A percentile compares a stretch with the other conserved stretches of the same genome.
Conservation (phyloP, 2,113 vertebrate species). For the Ictalurus furcatus region DNA sequence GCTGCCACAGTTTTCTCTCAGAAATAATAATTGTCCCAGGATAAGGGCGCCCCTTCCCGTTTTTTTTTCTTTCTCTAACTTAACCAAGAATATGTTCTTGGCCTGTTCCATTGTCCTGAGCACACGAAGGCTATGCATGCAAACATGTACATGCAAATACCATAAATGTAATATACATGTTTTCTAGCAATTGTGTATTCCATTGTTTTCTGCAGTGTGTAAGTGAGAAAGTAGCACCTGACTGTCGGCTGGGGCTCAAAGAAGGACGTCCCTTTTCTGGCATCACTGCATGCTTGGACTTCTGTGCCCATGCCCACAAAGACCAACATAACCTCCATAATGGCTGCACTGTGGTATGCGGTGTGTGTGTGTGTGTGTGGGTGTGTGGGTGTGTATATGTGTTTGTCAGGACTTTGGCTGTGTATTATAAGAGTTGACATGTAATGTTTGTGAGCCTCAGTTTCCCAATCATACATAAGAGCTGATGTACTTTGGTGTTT, state of each 20-base stretch:
- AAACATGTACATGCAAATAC: too few relatives aligned
- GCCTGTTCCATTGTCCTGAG: background rate
- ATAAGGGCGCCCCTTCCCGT: background rate
- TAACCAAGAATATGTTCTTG: background rate
- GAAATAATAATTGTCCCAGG: background rate
- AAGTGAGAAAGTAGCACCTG: slow-evolving; percentile 82
- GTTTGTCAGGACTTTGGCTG: background rate
- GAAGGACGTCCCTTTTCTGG: slow-evolving; percentile 95
- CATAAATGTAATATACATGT: background rate
- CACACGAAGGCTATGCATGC: background rate
- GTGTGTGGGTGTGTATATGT: background rate
- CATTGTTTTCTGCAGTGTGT: slow-evolving; percentile 73
- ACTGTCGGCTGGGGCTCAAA: slow-evolving; percentile 91
- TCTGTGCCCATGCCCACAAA: slow-evolving; percentile 98
- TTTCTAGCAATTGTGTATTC: background rate
- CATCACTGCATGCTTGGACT: slow-evolving; percentile 98
- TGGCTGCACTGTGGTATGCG: slow-evolving; percentile 94
- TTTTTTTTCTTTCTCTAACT: background rate
- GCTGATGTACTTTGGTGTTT: background rate
- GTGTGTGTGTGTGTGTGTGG: background rate
- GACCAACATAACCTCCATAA: slow-evolving; percentile 99
- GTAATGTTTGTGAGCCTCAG: background rate
- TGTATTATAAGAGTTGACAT: background rate
- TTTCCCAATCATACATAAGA: background rate
- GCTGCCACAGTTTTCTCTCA: background rate